phyloP scores from a whole-genome alignment of 2,888 invertebrate genomes.

The Itoplectis maculator region DNA sequence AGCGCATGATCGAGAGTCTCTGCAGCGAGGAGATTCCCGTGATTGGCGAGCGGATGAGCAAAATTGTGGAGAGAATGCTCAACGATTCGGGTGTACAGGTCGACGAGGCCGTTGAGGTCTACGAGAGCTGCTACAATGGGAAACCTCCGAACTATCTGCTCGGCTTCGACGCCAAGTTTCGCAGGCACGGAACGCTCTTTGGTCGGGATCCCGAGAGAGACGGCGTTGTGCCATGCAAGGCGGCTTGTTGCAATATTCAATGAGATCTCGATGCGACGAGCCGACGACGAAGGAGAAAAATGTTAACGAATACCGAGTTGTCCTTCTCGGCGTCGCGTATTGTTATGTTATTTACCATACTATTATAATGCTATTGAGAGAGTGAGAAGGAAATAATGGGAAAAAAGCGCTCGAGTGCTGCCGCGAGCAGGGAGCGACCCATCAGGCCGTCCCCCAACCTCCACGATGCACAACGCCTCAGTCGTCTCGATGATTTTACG shows the following conservation, averaged over 20 bases:
- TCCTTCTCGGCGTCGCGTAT: slow-evolving; percentile 28
- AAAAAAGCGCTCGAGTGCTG: slow-evolving; percentile 1
- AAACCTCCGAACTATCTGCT: slow-evolving; percentile 66
- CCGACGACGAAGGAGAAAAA: slow-evolving; percentile 53
- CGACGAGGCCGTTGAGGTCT: slow-evolving; percentile 82
- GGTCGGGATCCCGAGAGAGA: slow-evolving; percentile 72
- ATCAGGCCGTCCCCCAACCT: slow-evolving; percentile 36
- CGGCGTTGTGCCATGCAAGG: slow-evolving; percentile 78
- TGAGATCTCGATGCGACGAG: slow-evolving; percentile 69
- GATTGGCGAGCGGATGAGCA: slow-evolving; percentile 67
- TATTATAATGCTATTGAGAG: slow-evolving; percentile 5
- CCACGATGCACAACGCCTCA: slow-evolving; percentile 31
- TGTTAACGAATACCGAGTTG: slow-evolving; percentile 24
- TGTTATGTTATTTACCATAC: slow-evolving; percentile 46
- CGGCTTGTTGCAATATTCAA: slow-evolving; percentile 82
- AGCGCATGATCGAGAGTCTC: slow-evolving; percentile 72
- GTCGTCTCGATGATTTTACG: slow-evolving; percentile 9
- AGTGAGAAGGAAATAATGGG: not conserved
- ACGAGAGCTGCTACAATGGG: slow-evolving; percentile 80
- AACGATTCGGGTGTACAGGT: slow-evolving; percentile 71
- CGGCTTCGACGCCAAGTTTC: slow-evolving; percentile 69
- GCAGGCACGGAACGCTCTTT: slow-evolving; percentile 66
- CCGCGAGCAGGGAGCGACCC: not conserved
- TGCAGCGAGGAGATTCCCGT: slow-evolving; percentile 75
- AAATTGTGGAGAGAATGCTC: slow-evolving; percentile 43